Percentiles rank a stretch among this genome's conserved stretches.
phyloP scores from a whole-genome alignment of 2,113 vertebrate species.

The Pangasianodon gigas region DNA sequence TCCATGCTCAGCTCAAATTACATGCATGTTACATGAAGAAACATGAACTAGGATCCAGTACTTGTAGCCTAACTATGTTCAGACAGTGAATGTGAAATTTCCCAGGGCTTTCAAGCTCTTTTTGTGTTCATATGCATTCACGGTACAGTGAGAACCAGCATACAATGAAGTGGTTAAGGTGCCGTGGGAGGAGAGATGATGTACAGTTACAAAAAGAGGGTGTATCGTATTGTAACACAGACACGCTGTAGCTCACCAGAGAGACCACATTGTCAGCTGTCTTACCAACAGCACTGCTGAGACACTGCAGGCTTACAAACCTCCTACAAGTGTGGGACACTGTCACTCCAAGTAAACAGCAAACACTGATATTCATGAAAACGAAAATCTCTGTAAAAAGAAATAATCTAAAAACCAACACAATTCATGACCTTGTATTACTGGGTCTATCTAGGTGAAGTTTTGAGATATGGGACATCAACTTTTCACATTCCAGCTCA shows the following conservation, averaged over 20 bases:
- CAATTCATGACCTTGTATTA: not conserved
- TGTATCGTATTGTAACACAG: slow-evolving; percentile 6
- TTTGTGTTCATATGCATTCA: not conserved
- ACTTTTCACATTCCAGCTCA: not conserved
- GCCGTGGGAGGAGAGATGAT: not conserved
- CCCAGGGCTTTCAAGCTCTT: not conserved
- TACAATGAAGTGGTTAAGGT: not conserved
- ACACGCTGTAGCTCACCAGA: not conserved
- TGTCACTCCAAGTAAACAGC: not conserved
- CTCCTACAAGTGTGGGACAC: not conserved
- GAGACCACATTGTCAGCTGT: not conserved
- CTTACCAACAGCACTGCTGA: slow-evolving; percentile 13
- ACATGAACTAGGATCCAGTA: not conserved
- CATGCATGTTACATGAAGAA: slow-evolving; percentile 15
- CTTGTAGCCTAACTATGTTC: slow-evolving; percentile 13
- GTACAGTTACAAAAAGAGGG: not conserved
- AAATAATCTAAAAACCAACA: not conserved
- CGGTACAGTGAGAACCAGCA: not conserved
- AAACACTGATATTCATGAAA: not conserved
- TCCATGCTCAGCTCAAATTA: slow-evolving; percentile 4
- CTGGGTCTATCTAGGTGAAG: not conserved
- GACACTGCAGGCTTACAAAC: not conserved
- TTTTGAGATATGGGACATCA: not conserved
- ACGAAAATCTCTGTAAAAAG: not conserved
- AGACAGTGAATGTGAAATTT: not conserved